A percentile compares a stretch with the other conserved stretches of the same genome.
These are phyloP conservation scores for Conops quadrifasciatus DNA, from an alignment of 2,888 invertebrate genomes.

Conservation along the genomic window DNA sequence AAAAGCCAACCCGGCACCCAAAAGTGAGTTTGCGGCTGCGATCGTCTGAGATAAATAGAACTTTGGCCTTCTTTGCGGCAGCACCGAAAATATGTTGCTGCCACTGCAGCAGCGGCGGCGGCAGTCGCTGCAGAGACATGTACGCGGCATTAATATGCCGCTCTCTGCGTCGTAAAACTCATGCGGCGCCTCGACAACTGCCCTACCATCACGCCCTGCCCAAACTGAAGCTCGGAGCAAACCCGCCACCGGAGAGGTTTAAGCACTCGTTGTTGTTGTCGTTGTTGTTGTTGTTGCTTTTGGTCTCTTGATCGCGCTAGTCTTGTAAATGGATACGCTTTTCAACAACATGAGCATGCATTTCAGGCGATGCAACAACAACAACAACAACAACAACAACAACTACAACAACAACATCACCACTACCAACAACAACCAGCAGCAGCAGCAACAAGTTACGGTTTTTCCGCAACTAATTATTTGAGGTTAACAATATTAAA, in stretches of 20 bases:
- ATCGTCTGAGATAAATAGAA: constrained; percentile 32
- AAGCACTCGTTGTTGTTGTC: no score
- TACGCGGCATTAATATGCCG: constrained; percentile 22
- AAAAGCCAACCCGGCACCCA: not conserved
- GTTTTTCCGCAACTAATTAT: constrained; percentile 26
- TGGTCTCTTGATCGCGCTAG: no score
- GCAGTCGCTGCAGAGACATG: not conserved
- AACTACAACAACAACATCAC: constrained; percentile 22
- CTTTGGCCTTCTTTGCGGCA: constrained; percentile 35
- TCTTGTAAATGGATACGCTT: no score
- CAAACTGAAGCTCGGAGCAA: constrained; percentile 24
- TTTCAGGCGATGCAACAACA: constrained; percentile 22
- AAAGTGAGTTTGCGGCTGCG: constrained; percentile 4
- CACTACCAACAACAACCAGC: constrained; percentile 21
- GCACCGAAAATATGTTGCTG: constrained; percentile 25
- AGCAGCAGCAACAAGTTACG: constrained; percentile 25
- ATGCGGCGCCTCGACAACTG: not conserved
- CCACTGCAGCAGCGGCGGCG: constrained; percentile 14
- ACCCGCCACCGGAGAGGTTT: no score
- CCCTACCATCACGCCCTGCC: no score
- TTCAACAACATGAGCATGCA: no score
- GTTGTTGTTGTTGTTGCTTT: no score
- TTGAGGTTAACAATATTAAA: constrained; percentile 15
- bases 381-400: constrained; percentile 16
- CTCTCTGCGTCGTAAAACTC: constrained; percentile 14